Evolutionary conservation across 2,888 invertebrate species (phyloP), one percentile per base, ranked within the genome.

Genomic region (Amitus sp.): DNA sequence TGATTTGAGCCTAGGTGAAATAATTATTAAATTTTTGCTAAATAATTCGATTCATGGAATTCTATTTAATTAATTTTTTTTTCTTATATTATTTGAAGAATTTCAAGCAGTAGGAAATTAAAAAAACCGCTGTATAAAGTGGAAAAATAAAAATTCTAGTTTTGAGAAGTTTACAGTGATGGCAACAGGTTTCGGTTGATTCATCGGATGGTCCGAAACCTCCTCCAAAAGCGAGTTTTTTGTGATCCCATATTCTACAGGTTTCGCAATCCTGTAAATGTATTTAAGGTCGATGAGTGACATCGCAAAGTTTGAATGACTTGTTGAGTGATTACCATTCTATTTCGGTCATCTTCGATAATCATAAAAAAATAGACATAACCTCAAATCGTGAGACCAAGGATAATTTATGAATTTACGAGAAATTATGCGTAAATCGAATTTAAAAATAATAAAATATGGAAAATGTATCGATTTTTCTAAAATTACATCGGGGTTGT

Each of bases 171-270:
- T 12, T 13, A 6, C 12, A 20, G 28, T n/a, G 2, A 33, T n/a
- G 12, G 10, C 10, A 12, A 33, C n/a, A 9, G 33, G 33, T 33
- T 27, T 74, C n/a, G n/a, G n/a, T n/a, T n/a, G n/a, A n/a, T 87
- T 88, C 6, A 89, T 74, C 9, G 89, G 89, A 81, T 89, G 88
- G 33, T 89, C 88, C 49, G 70, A 71, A 1, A 84, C 83, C 65
- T 83, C 83, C 54, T 83, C 82, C 23, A 73, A 47, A 19, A 54
- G 51, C n/a, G 70, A 58, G 50, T 47, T 37, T 43, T 67, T 68
- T 33, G 69, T 54, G 4, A 54, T 51, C 62, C 65, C 68, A 67
- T 72, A 71, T 47, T 78, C 72, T 39, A 70, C 27, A n/a, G 75
- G 66, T 61, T 71, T 72, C 27, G 78, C 70, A 57, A 75, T 62